Evolutionary conservation across 2,888 invertebrate species (phyloP), one percentile per base, ranked within the genome.

Genomic region (Colostygia pectinataria): DNA sequence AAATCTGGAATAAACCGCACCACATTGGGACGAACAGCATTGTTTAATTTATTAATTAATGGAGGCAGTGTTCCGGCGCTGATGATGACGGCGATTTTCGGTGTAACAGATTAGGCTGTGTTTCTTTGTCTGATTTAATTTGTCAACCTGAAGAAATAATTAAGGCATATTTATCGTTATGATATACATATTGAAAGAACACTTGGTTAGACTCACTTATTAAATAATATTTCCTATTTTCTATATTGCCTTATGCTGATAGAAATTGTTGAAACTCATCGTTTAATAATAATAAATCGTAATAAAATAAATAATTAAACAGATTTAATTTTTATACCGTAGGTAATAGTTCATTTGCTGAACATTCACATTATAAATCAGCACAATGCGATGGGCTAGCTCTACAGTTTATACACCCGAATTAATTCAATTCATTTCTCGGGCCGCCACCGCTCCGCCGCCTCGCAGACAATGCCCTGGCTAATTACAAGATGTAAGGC

Each of bases 31-130:
- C 29, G 84, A 81, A 82, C 77, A 69, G 75, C 72, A 76, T 81
- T 89, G 86, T 89, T 88, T 87, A 85, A 88, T 88, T 88, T 87
- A 87, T 88, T 86, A 89, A 89, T 90, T 86, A 88, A 89, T 83
- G 79, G 80, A 83, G 73, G 77, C 83, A 79, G 73, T 78, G 82
- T 76, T 68, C 78, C 80, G 80, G 72, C 71, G 71, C 71, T 73
- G 75, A 75, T 71, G 69, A 71, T 71, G 68, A 59, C 52, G 60
- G 43, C 56, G 57, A 57, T 59, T 53, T 60, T 57, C 48, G 56
- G 62, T 55, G 65, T 61, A 66, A 68, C 65, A 65, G 73, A 75
- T 74, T 71, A 73, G 52, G 54, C 52, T 53, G 53, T 41, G 33
- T 33, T 38, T 46, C 53, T 57, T 41, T 24, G 50, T 39, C 39